Base-by-base conservation (phyloP, 2,888 invertebrate species). In the Torymus tubicola region DNA sequence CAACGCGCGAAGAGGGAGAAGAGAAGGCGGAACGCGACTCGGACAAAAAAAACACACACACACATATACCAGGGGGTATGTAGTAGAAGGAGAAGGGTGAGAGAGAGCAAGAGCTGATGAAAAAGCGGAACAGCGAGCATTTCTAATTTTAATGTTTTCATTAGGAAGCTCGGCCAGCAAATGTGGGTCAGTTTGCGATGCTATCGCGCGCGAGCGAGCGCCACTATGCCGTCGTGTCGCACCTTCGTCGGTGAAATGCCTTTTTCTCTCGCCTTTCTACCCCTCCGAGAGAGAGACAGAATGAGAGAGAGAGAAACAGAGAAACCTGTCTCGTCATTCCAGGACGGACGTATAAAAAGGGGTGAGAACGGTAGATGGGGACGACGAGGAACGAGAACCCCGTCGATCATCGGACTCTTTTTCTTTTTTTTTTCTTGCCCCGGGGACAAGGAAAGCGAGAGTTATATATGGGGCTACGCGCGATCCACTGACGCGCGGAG, bases 91-190 rank as follows among this genome's bases (percentile, higher is more conserved):
- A 42, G 8, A 21, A 42, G 42, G 42, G 42, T 42, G 61, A 52
- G 55, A 42, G 5, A 50, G n/a, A 21, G 50, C 42, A 58, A 53
- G 69, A 77, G 63, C 31, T 75, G 81, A 84, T 82, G 83, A 84
- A 85, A 85, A 84, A 83, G 52, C 65, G 42, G 82, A 81, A 61
- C 21, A 61, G 52, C 50, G 64, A 61, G 73, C 76, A 75, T 84
- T 86, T 86, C 87, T 86, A 87, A 87, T 87, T 89, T 89, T 87
- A 86, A 87, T 86, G 85, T 85, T 86, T 87, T 86, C 88, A 86
- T 88, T 86, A 86, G 72, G 67, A 64, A 67, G 42, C 68, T 60
- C 61, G 2, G 14, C 21, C 14, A 53, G 55, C 57, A n/a, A 65
- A 82, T 81, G 73, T 81, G 69, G 80, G 82, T 81, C 81, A 83